Evolutionary conservation across 1,140 invertebrate species (phyloP).

Genomic region (Trichonephila clavipes): DNA sequence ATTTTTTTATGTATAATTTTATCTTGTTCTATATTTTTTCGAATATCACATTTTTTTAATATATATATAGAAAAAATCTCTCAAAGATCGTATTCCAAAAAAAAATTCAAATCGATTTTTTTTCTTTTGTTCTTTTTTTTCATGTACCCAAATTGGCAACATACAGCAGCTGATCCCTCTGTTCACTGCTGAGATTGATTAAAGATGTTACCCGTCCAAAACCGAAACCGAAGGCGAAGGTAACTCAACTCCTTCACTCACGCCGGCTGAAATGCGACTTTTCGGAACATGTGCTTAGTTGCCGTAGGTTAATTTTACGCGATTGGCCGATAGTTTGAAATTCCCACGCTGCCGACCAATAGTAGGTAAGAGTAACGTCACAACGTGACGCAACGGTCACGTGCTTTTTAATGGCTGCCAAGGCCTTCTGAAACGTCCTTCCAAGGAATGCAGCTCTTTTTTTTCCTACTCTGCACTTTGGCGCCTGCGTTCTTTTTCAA

Average conservation of each 20-base stretch:
- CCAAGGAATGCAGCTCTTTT: slow-evolving; percentile 59
- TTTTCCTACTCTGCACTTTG: slow-evolving; percentile 51
- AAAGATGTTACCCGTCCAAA: slow-evolving; percentile 13
- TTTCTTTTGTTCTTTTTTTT: background rate
- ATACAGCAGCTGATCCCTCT: background rate
- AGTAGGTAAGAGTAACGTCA: slow-evolving; percentile 64
- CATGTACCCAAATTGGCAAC: background rate
- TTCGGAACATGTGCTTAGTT: slow-evolving; percentile 75
- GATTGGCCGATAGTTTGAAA: slow-evolving; percentile 71
- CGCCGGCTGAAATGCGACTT: slow-evolving; percentile 69
- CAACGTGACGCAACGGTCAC: slow-evolving; percentile 58
- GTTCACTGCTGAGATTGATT: background rate
- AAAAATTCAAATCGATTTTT: background rate
- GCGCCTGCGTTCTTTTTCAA: slow-evolving; percentile 71
- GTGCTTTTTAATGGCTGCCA: slow-evolving; percentile 73
- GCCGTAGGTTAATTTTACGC: slow-evolving; percentile 20
- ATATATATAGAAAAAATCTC: too few species aligned
- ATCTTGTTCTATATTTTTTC: too few species aligned
- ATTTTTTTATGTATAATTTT: background rate
- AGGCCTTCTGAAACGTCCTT: slow-evolving; percentile 76
- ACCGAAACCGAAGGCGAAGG: slow-evolving; percentile 42
- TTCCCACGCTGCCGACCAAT: slow-evolving; percentile 76
- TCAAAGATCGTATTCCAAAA: background rate
- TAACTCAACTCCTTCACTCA: slow-evolving; percentile 66
- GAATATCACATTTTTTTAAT: background rate